phyloP scores from a whole-genome alignment of 2,797 vertebrate genomes.

The Tapera naevia region DNA sequence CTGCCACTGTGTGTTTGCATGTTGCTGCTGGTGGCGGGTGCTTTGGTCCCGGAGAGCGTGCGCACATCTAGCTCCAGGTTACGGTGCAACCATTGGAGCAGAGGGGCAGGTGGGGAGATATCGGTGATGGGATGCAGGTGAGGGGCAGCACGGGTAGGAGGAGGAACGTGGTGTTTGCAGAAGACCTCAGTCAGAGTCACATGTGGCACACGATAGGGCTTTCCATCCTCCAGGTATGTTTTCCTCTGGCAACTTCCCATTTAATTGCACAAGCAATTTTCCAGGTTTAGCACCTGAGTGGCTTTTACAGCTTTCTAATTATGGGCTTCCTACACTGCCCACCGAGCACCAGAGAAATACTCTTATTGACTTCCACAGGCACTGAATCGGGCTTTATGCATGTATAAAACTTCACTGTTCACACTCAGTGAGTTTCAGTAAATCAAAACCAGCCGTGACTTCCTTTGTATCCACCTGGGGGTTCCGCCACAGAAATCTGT shows the following conservation, averaged over 20 bases:
- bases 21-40: neutral
- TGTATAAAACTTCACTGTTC: neutral
- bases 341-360: neutral
- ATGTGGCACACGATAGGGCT: fast-evolving
- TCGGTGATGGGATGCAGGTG: neutral
- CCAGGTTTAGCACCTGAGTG: neutral
- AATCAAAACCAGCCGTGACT: neutral
- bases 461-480: neutral
- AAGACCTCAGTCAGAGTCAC: neutral
- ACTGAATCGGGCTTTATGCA: fast-evolving
- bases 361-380: neutral
- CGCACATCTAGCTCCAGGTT: neutral
- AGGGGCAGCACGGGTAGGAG: neutral
- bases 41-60: neutral
- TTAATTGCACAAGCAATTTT: neutral
- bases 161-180: fast-evolving
- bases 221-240: neutral
- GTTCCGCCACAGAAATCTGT: neutral
- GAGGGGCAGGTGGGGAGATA: neutral
- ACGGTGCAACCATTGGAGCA: neutral
- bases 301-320: neutral
- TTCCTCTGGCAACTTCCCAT: neutral
- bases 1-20: neutral
- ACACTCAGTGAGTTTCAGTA: fast-evolving
- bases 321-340: neutral